Base-by-base conservation (phyloP, 2,888 invertebrate species). In the Chrysina gloriosa region DNA sequence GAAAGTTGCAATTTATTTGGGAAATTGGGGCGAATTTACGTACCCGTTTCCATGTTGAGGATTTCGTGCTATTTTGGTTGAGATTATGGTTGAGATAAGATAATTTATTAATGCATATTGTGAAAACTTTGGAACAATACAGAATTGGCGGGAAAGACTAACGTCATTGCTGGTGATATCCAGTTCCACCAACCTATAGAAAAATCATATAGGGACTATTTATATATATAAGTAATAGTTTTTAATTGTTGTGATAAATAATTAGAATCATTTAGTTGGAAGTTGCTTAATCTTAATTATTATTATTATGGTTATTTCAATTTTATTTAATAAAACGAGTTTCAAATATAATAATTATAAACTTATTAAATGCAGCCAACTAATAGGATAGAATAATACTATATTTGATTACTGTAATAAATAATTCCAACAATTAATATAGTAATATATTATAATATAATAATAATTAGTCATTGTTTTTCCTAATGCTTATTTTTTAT, bases 11-110 rank as follows among this genome's bases (percentile, higher is more conserved):
- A 36, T 36, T 36, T 11, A 36, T 11, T n/a, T 11, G 11, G 9
- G 3, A n/a, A 7, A 23, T 19, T 29, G 16, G 5, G 47, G 9
- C n/a, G 52, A 19, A 11, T 65, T 31, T 31, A 48, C 36, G 11
- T 58, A 65, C 69, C 69, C 27, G 58, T 47, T 36, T 68, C 65
- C 65, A 68, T 68, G 19, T 6, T 63, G 21, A n/a, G 29, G 34
- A 45, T 7, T 45, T 45, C 16, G 7, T 7, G n/a, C 14, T 42
- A 21, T 45, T 16, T 45, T n/a, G n/a, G n/a, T n/a, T n/a, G n/a
- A n/a, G n/a, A n/a, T n/a, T n/a, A n/a, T n/a, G n/a, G n/a, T n/a
- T n/a, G n/a, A n/a, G n/a, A n/a, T n/a, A n/a, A n/a, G n/a, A n/a
- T n/a, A n/a, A n/a, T n/a, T n/a, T n/a, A n/a, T n/a, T n/a, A n/a